These are phyloP conservation scores for Julus scanicus DNA, from an alignment of 2,888 invertebrate species.

Conservation along the genomic window DNA sequence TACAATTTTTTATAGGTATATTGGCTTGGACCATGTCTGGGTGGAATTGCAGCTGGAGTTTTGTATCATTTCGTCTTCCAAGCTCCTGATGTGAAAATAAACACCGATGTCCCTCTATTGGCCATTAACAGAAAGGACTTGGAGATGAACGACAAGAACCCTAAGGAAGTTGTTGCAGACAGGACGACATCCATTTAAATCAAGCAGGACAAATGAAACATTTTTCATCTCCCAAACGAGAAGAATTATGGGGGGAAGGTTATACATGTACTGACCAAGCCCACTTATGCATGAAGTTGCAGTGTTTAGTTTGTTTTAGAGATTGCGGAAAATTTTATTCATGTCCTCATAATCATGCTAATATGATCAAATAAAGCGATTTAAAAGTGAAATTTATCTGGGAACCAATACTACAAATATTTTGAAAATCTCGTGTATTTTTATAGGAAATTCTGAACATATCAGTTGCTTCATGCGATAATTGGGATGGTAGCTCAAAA, in stretches of 20 bases:
- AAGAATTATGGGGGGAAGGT: background rate
- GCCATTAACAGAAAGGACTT: background rate
- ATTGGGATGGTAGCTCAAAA: background rate
- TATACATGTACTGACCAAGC: background rate
- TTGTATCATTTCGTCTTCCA: slow-evolving; percentile 57
- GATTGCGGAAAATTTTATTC: background rate
- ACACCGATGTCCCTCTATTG: slow-evolving; percentile 30
- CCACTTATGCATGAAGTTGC: slow-evolving; percentile 14
- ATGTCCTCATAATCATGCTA: background rate
- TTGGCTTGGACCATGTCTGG: slow-evolving; percentile 58
- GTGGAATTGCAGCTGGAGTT: slow-evolving; percentile 58
- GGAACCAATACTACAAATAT: background rate
- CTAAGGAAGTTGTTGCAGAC: slow-evolving; percentile 53
- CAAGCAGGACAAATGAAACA: background rate
- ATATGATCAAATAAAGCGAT: slow-evolving; percentile 11
- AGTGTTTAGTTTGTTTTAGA: background rate
- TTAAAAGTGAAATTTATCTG: background rate
- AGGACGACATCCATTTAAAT: slow-evolving; percentile 56
- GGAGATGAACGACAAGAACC: slow-evolving; percentile 49
- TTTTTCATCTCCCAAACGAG: background rate
- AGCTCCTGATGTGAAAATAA: slow-evolving; percentile 49
- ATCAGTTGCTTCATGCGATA: slow-evolving; percentile 34
- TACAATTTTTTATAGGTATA: slow-evolving; percentile 57
- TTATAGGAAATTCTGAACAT: background rate
- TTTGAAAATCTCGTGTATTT: background rate